Evolutionary conservation across 2,113 vertebrate species (phyloP).

Genomic region (Eulemur rufifrons): DNA sequence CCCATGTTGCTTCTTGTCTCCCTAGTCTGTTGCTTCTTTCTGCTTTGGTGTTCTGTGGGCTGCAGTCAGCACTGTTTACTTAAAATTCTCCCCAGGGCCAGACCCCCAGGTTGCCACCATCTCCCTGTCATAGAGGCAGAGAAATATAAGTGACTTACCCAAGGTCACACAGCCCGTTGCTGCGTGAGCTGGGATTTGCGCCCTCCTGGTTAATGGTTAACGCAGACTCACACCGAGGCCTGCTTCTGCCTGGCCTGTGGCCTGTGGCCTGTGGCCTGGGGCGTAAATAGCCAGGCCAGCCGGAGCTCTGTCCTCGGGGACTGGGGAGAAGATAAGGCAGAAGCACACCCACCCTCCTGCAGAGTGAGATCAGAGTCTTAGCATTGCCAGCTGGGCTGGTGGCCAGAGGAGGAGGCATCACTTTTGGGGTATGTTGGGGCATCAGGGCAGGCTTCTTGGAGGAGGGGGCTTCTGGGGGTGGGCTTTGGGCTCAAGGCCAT

Average conservation of each 20-base stretch:
- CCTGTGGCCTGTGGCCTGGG: background rate
- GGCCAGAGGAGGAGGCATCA: background rate
- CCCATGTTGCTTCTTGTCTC: background rate
- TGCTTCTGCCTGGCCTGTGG: background rate
- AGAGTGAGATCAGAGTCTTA: background rate
- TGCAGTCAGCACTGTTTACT: background rate
- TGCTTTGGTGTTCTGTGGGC: background rate
- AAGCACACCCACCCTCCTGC: background rate
- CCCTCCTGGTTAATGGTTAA: background rate
- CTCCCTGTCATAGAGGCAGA: background rate
- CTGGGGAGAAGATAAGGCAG: background rate
- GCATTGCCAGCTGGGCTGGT: background rate
- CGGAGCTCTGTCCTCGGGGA: background rate
- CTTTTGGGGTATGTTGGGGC: background rate
- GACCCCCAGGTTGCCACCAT: background rate
- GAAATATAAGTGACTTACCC: background rate
- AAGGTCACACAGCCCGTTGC: background rate
- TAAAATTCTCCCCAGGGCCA: background rate
- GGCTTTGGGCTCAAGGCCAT: background rate
- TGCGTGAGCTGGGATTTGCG: background rate
- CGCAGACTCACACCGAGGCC: background rate
- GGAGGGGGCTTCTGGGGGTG: background rate
- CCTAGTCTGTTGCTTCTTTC: background rate
- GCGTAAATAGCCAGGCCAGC: background rate
- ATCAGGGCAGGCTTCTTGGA: slow-evolving; percentile 24